A percentile compares a stretch with the other conserved stretches of the same genome.
Evolutionary conservation across 2,888 invertebrate genomes (phyloP).

Genomic region (Ophioninae sp.): DNA sequence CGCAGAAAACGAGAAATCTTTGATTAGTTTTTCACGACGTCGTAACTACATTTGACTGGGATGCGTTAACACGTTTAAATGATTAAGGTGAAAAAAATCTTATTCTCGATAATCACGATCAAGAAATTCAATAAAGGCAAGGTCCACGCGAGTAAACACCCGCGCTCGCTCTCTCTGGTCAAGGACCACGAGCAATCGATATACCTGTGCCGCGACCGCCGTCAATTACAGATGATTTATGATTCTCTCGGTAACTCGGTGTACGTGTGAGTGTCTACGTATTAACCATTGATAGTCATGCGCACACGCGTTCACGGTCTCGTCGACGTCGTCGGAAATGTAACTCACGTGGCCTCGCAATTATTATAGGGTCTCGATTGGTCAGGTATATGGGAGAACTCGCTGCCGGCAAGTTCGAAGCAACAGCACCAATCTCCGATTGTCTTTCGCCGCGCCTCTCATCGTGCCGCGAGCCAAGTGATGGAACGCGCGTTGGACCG

Average conservation of each 20-base stretch:
- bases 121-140: slow-evolving; percentile 57
- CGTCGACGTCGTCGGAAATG: slow-evolving; percentile 56
- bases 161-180: slow-evolving; percentile 58
- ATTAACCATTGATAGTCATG: neutral
- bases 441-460: slow-evolving; percentile 40
- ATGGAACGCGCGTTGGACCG: slow-evolving; percentile 39
- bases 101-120: slow-evolving; percentile 40
- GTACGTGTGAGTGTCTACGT: neutral
- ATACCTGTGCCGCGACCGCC: slow-evolving; percentile 60
- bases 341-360: slow-evolving; percentile 60
- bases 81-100: neutral
- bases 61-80: neutral
- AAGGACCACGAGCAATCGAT: slow-evolving; percentile 58
- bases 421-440: neutral
- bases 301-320: slow-evolving; percentile 14
- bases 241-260: slow-evolving; percentile 55
- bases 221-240: slow-evolving; percentile 68
- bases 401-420: slow-evolving; percentile 40
- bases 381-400: slow-evolving; percentile 31
- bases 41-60: neutral
- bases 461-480: slow-evolving; percentile 31
- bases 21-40: slow-evolving; percentile 23
- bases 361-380: slow-evolving; percentile 56
- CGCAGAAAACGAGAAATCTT: neutral
- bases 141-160: slow-evolving; percentile 34